Conservation (phyloP, 2,113 vertebrate genomes). For the Hippotragus niger region DNA sequence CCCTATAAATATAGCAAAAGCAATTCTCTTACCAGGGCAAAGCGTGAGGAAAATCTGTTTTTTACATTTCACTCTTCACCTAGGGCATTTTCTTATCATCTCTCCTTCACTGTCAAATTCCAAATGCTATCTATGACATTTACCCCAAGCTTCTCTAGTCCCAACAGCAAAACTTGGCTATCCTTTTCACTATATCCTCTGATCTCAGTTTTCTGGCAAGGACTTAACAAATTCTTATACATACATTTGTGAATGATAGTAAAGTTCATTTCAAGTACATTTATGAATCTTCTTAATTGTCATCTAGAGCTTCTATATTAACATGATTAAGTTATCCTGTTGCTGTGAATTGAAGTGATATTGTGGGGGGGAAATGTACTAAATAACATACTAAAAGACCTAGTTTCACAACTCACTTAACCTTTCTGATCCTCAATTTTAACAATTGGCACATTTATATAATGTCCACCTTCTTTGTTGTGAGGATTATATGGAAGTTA, state of each 20-base stretch:
- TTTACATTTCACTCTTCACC: neutral
- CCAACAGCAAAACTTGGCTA: neutral
- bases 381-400: neutral
- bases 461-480: neutral
- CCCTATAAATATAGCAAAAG: neutral
- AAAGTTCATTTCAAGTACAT: neutral
- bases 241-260: neutral
- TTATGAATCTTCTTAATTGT: neutral
- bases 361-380: neutral
- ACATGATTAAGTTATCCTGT: neutral
- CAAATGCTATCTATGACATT: neutral
- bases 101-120: neutral
- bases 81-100: neutral
- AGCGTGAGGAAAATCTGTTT: neutral
- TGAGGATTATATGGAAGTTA: neutral
- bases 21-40: neutral
- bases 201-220: neutral
- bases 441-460: neutral
- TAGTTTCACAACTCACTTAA: neutral
- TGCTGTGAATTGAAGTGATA: neutral
- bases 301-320: neutral
- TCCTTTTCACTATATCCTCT: neutral
- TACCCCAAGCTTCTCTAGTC: neutral
- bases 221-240: constrained; percentile 9
- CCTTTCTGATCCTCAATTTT: neutral